A percentile compares a stretch with the other conserved stretches of the same genome.
phyloP scores from a whole-genome alignment of 1,140 invertebrate species.

The Papilio aristodemus region DNA sequence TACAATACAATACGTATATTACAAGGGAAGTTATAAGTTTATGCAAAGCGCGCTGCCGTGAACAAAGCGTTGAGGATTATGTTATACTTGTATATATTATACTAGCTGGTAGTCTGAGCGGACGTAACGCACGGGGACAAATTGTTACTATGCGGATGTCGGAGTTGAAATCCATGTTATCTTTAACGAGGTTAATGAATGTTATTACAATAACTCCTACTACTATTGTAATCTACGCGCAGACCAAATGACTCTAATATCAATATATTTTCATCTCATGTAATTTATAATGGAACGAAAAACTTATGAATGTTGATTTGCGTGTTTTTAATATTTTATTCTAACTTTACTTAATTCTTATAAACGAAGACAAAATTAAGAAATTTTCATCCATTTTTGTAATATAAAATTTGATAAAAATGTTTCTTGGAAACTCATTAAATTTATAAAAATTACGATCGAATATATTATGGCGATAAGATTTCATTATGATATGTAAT shows the following conservation, averaged over 20 bases:
- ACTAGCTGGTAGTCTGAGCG: conserved; percentile 38
- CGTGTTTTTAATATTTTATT: background rate
- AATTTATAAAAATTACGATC: conserved; percentile 10
- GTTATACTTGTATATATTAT: too few relatives aligned
- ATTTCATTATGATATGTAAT: conserved; percentile 66
- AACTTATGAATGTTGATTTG: conserved; percentile 2
- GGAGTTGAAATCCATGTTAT: conserved; percentile 34
- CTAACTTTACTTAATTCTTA: background rate
- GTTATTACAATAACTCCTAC: conserved; percentile 34
- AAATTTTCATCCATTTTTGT: background rate
- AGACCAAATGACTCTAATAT: conserved; percentile 21
- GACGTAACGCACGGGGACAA: conserved; percentile 39
- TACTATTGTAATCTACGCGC: conserved; percentile 40
- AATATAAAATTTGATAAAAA: background rate
- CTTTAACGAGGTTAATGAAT: conserved; percentile 44
- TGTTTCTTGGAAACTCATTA: conserved; percentile 16
- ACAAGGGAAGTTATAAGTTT: conserved; percentile 44
- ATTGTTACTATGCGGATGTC: conserved; percentile 41
- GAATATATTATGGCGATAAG: conserved; percentile 65
- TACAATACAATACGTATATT: too few relatives aligned
- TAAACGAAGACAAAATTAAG: background rate
- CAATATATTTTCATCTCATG: conserved; percentile 10
- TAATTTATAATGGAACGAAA: background rate
- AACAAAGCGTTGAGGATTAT: conserved; percentile 47
- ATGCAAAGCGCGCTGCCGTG: conserved; percentile 55